phyloP scores from a whole-genome alignment of 2,888 invertebrate species.

The Epinotia nisella region DNA sequence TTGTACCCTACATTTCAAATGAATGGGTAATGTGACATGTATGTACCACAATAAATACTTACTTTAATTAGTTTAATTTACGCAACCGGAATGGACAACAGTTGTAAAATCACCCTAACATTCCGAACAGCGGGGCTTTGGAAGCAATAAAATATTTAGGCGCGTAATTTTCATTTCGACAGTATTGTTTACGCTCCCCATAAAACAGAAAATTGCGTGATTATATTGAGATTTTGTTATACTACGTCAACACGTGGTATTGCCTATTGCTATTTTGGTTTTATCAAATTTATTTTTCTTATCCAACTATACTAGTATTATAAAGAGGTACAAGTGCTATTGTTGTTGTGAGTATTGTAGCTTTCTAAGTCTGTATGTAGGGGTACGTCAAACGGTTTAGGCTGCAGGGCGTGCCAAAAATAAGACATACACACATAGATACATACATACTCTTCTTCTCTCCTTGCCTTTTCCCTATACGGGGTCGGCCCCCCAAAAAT shows the following conservation, averaged over 20 bases:
- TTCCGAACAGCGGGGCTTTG: constrained; percentile 46
- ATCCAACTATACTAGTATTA: too few species aligned
- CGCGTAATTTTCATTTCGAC: constrained; percentile 57
- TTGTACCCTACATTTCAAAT: too few species aligned
- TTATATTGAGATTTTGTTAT: constrained; percentile 50
- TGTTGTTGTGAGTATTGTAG: background rate
- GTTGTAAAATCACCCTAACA: constrained; percentile 50
- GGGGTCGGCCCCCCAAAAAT: too few species aligned
- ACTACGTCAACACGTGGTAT: constrained; percentile 19
- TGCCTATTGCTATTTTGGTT: constrained; percentile 16
- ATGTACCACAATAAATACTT: constrained; percentile 14
- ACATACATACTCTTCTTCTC: too few species aligned
- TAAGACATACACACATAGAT: too few species aligned
- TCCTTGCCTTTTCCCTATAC: too few species aligned
- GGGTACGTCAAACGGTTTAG: too few species aligned
- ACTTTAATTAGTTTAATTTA: constrained; percentile 41
- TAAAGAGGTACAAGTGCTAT: too few species aligned
- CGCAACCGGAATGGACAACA: constrained; percentile 50
- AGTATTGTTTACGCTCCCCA: constrained; percentile 55
- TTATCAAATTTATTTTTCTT: background rate
- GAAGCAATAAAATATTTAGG: constrained; percentile 54
- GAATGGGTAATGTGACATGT: too few species aligned
- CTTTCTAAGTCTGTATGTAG: too few species aligned
- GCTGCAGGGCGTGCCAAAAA: too few species aligned
- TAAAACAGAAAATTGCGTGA: constrained; percentile 53